Percentiles rank a stretch among this genome's conserved stretches.
Evolutionary conservation across 1,140 invertebrate genomes (phyloP).

Genomic region (Rhopalosiphum maidis): DNA sequence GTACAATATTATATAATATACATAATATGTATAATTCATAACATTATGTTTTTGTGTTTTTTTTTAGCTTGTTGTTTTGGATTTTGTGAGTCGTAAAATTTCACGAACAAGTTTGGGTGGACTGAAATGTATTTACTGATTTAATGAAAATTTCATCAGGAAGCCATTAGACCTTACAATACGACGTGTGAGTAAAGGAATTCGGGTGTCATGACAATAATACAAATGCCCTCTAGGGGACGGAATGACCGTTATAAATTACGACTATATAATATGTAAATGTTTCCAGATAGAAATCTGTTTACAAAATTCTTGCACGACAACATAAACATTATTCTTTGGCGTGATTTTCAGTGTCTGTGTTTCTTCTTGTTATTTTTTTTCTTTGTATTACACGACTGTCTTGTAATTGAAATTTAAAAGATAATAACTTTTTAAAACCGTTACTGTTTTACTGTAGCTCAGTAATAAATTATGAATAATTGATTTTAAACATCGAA

Average conservation of each 20-base stretch:
- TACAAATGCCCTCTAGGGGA: not conserved
- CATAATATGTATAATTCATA: too few relatives aligned
- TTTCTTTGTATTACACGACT: not conserved
- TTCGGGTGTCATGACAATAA: not conserved
- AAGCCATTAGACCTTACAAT: not conserved
- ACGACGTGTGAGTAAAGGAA: not conserved
- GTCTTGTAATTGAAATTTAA: not conserved
- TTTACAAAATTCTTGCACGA: not conserved
- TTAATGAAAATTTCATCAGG: not conserved
- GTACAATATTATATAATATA: too few relatives aligned
- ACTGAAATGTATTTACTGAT: too few relatives aligned
- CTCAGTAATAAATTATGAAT: not conserved
- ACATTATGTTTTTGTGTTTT: too few relatives aligned
- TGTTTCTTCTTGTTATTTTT: not conserved
- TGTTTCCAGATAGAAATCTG: not conserved
- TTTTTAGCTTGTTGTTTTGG: too few relatives aligned
- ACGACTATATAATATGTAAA: not conserved
- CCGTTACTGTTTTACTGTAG: not conserved
- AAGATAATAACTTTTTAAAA: not conserved
- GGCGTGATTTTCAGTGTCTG: not conserved
- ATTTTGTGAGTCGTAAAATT: too few relatives aligned
- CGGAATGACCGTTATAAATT: not conserved
- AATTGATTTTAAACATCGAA: not conserved
- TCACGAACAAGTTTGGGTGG: too few relatives aligned
- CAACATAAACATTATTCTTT: not conserved